A percentile compares a stretch with the other conserved stretches of the same genome.
phyloP scores from a whole-genome alignment of 2,888 invertebrate genomes.

The Ornithoptera priamus region DNA sequence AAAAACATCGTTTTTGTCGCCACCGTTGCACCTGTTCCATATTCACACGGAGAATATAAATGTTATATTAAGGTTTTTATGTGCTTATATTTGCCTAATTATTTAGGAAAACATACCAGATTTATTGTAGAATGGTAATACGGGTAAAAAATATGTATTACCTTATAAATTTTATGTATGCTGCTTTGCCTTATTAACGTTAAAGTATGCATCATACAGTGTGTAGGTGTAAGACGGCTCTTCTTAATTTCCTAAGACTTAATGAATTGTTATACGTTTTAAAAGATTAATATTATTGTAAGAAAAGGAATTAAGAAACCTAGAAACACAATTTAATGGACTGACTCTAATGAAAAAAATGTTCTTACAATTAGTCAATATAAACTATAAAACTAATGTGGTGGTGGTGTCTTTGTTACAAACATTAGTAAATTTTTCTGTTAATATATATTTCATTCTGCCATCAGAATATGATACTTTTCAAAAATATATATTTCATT shows the following conservation, averaged over 20 bases:
- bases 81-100: conserved; percentile 42
- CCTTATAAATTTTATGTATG: conserved; percentile 37
- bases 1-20: conserved; percentile 45
- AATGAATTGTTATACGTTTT: conserved; percentile 5
- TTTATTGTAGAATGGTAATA: conserved; percentile 31
- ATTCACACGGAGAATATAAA: conserved; percentile 72
- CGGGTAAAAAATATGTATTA: conserved; percentile 45
- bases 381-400: conserved; percentile 10
- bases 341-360: not conserved
- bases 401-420: conserved; percentile 15
- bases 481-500: not conserved
- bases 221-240: conserved; percentile 47
- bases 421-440: not conserved
- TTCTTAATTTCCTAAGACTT: conserved; percentile 30
- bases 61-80: conserved; percentile 74
- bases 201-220: conserved; percentile 46
- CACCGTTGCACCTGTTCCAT: conserved; percentile 57
- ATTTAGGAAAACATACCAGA: conserved; percentile 36
- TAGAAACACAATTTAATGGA: not conserved
- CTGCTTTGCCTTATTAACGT: conserved; percentile 42
- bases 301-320: not conserved
- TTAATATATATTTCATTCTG: too few species aligned
- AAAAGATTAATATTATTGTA: not conserved
- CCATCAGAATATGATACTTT: not conserved
- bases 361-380: conserved; percentile 4